phyloP scores from a whole-genome alignment of 2,888 invertebrate species.

The Drosophila percnosoma region DNA sequence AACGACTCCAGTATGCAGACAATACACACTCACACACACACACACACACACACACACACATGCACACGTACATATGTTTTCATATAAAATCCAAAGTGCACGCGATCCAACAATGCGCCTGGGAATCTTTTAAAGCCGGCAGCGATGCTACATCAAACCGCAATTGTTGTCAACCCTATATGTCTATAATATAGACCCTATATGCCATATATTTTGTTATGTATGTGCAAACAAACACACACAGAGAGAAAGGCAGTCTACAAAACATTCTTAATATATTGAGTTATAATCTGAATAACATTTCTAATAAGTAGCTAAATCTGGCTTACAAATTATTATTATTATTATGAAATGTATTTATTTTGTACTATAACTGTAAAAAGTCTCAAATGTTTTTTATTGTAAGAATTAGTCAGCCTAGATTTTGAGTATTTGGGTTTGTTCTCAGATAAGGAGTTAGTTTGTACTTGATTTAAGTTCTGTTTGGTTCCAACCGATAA shows the following conservation, averaged over 20 bases:
- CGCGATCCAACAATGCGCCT: constrained; percentile 72
- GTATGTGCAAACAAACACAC: constrained; percentile 1
- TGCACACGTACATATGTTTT: not conserved
- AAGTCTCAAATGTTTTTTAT: not conserved
- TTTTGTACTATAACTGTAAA: not conserved
- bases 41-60: not conserved
- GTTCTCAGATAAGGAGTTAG: not conserved
- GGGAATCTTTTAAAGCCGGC: constrained; percentile 54
- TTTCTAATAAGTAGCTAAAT: not conserved
- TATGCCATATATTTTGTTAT: constrained; percentile 1
- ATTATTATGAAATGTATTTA: not conserved
- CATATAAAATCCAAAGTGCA: constrained; percentile 46
- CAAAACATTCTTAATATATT: not conserved
- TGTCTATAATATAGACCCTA: constrained; percentile 14
- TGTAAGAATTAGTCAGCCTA: not conserved
- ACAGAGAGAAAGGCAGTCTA: not conserved
- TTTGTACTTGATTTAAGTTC: not conserved
- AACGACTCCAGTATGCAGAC: constrained; percentile 49
- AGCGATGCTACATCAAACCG: constrained; percentile 47
- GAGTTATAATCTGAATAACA: not conserved
- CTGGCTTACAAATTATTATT: not conserved
- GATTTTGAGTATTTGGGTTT: not conserved
- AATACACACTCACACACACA: constrained; percentile 1
- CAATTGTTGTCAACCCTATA: constrained; percentile 68
- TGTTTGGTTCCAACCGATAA: not conserved